Conservation (phyloP, 2,888 invertebrate genomes). For the Agonopterix heracliana region DNA sequence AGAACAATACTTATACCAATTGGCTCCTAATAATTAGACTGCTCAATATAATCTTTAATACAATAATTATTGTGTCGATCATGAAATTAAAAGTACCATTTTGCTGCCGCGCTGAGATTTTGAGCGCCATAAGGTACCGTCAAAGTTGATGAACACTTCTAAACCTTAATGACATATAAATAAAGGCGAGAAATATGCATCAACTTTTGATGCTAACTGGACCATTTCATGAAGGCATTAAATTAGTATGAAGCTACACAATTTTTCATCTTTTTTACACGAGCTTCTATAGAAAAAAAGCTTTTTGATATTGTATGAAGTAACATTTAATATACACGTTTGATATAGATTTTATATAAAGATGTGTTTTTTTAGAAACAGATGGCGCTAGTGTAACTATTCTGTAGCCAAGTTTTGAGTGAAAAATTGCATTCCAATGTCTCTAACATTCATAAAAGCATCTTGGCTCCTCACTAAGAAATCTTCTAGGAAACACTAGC, state of each 20-base stretch:
- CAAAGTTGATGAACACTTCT: too few relatives aligned
- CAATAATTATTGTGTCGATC: too few relatives aligned
- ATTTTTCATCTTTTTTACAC: slow-evolving; percentile 13
- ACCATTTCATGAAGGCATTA: too few relatives aligned
- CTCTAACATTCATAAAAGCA: slow-evolving; percentile 7
- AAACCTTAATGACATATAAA: too few relatives aligned
- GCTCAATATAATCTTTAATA: slow-evolving; percentile 17
- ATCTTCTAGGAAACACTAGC: slow-evolving; percentile 18
- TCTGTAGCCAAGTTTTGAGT: background rate
- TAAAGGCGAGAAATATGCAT: too few relatives aligned
- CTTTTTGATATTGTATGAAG: background rate
- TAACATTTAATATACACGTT: slow-evolving; percentile 1
- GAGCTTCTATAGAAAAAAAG: slow-evolving; percentile 9
- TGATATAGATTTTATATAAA: slow-evolving; percentile 6
- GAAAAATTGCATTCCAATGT: slow-evolving; percentile 10
- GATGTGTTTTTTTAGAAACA: background rate
- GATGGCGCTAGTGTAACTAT: slow-evolving; percentile 7
- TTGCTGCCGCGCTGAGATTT: too few relatives aligned
- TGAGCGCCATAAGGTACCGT: too few relatives aligned
- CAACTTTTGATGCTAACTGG: too few relatives aligned
- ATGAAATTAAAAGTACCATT: too few relatives aligned
- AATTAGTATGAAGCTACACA: slow-evolving; percentile 1
- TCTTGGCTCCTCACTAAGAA: slow-evolving; percentile 12
- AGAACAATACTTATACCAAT: slow-evolving; percentile 19
- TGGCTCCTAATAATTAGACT: slow-evolving; percentile 36